These are phyloP conservation scores for Hirtodrosophila cameraria DNA, from an alignment of 2,888 invertebrate genomes.

Conservation along the genomic window DNA sequence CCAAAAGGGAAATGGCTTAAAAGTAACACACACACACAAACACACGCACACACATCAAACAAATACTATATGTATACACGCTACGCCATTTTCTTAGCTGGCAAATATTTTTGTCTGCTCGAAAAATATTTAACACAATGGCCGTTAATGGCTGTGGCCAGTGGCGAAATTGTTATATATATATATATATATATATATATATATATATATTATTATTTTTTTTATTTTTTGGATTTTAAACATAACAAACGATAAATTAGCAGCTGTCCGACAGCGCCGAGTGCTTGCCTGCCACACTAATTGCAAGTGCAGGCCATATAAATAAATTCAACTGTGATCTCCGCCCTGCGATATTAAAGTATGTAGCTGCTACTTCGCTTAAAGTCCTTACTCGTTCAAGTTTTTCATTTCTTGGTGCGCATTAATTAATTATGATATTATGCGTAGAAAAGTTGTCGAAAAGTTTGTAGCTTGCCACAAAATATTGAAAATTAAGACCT, in stretches of 20 bases:
- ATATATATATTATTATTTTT: conserved; percentile 27
- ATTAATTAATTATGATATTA: conserved; percentile 72
- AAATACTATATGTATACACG: conserved; percentile 21
- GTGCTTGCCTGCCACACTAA: conserved; percentile 67
- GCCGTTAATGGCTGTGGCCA: conserved; percentile 64
- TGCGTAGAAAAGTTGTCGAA: conserved; percentile 54
- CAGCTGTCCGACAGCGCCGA: conserved; percentile 52
- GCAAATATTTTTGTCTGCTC: conserved; percentile 74
- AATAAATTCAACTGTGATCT: conserved; percentile 49
- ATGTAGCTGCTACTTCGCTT: conserved; percentile 17
- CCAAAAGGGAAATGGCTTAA: conserved; percentile 61
- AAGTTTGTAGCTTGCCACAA: conserved; percentile 53
- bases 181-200: conserved; percentile 29
- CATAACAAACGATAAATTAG: conserved; percentile 76
- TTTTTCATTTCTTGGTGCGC: conserved; percentile 10
- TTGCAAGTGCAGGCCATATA: conserved; percentile 64
- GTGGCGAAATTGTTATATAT: conserved; percentile 42
- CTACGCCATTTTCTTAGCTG: conserved; percentile 56
- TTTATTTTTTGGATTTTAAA: conserved; percentile 58
- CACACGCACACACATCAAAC: conserved; percentile 18
- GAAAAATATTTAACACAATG: conserved; percentile 73
- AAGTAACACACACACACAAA: conserved; percentile 49
- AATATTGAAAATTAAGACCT: conserved; percentile 71
- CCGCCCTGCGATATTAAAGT: conserved; percentile 34
- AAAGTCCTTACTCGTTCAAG: conserved; percentile 14